Conservation (phyloP, 2,113 vertebrate species). For the Emberiza fucata region DNA sequence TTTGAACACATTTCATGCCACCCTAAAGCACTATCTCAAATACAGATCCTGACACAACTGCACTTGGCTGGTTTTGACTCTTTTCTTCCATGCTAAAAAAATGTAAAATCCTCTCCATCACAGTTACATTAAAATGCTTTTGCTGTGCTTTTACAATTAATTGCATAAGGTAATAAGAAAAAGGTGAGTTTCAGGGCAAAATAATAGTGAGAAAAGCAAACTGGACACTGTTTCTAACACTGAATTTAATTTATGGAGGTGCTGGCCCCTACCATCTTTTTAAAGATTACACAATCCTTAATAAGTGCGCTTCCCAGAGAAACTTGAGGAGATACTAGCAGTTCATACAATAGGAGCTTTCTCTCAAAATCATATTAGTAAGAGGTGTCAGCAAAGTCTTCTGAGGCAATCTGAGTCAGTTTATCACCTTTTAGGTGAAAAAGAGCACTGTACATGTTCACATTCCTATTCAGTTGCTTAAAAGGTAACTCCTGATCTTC, state of each 20-base stretch:
- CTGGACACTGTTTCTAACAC: background rate
- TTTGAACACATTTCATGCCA: background rate
- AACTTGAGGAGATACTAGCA: background rate
- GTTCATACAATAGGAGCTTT: background rate
- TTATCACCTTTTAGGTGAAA: background rate
- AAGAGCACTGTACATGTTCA: background rate
- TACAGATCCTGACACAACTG: background rate
- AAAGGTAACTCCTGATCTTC: background rate
- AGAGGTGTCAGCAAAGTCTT: background rate
- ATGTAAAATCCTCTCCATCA: background rate
- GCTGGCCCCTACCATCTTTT: conserved; percentile 21
- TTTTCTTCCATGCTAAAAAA: background rate
- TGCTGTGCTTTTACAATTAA: background rate
- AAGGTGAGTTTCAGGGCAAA: conserved; percentile 29
- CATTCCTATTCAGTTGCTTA: background rate
- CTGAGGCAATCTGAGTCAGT: background rate
- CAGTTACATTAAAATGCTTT: background rate
- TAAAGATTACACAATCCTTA: background rate
- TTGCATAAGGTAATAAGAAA: background rate
- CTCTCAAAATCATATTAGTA: background rate
- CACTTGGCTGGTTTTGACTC: background rate
- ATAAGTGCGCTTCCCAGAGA: background rate
- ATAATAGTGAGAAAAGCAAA: conserved; percentile 33
- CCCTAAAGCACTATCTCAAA: background rate
- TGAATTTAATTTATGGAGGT: conserved; percentile 50